Evolutionary conservation across 2,888 invertebrate genomes (phyloP), one percentile per base, ranked within the genome.

Genomic region (Drosophila prostipennis): DNA sequence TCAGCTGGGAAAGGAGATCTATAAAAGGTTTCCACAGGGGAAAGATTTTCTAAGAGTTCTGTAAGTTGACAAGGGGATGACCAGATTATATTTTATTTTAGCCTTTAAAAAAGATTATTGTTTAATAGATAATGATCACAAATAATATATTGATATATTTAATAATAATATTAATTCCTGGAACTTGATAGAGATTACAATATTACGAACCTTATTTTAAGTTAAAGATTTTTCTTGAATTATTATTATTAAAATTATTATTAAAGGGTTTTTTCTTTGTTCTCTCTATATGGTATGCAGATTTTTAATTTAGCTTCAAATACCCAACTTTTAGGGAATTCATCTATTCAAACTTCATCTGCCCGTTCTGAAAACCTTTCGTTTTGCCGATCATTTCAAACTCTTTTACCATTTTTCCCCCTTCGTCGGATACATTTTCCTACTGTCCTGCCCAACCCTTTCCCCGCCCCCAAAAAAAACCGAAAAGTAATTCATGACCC

Each of bases 401-500:
- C 19, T 7, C 23, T 14, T 40, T 40, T 56, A 23, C 32, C n/a
- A 19, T 29, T 61, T 61, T 48, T 16, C 34, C 61, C 46, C 46
- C 19, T 4, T 19, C 32, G n/a, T 11, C 36, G 10, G 34, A 16
- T 16, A 14, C 16, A 54, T 43, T 59, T 42, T 23, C 34, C 34
- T 34, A 1, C 32, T 23, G 13, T 64, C 23, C 26, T 37, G 16
- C 26, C 37, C 43, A 58, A 52, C 67, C 42, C 58, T 43, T 48
- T 49, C 42, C 8, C 32, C 49, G 26, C 29, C 36, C 29, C 14
- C 3, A n/a, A 6, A 8, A 16, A 42, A 42, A 16, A 14, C 40
- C 29, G 32, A 61, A 71, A 58, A 51, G 61, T 71, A 74, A 74
- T 76, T 74, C 70, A 63, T 64, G 76, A 76, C 60, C 64, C 49